Conservation (phyloP, 1,140 invertebrate species). For the Hermatobates lingyangjiaoensis region DNA sequence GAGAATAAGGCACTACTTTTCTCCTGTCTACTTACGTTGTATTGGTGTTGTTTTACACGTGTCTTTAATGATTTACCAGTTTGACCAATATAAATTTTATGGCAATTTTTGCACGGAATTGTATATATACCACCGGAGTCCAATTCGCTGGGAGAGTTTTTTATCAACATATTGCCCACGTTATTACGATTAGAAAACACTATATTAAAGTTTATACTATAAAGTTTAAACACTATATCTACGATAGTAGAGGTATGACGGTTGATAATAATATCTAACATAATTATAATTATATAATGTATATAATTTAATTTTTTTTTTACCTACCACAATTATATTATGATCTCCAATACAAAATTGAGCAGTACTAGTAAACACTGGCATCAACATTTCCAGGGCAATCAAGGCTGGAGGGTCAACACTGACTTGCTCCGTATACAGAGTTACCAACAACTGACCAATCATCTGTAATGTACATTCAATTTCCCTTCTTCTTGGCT, state of each 20-base stretch:
- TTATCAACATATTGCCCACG: too few relatives aligned
- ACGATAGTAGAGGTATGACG: not conserved
- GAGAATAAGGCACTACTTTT: too few relatives aligned
- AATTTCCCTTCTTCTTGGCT: not conserved
- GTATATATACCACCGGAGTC: too few relatives aligned
- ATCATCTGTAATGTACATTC: slow-evolving; percentile 39
- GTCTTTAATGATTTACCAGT: too few relatives aligned
- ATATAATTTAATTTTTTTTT: not conserved
- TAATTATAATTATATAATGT: not conserved
- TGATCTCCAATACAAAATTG: slow-evolving; percentile 33
- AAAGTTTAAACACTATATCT: not conserved
- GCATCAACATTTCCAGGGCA: slow-evolving; percentile 38
- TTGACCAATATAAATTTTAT: too few relatives aligned
- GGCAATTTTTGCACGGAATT: too few relatives aligned
- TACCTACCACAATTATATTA: slow-evolving; percentile 35
- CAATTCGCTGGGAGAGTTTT: too few relatives aligned
- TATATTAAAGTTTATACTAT: not conserved
- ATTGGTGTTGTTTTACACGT: too few relatives aligned
- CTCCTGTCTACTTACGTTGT: too few relatives aligned
- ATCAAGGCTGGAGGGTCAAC: slow-evolving; percentile 25
- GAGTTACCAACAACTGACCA: slow-evolving; percentile 42
- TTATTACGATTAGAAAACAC: too few relatives aligned
- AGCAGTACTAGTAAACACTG: slow-evolving; percentile 31
- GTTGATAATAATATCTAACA: not conserved
- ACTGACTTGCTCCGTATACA: slow-evolving; percentile 26